Evolutionary conservation across 1,140 invertebrate species (phyloP).

Genomic region (Rhopalosiphum maidis): DNA sequence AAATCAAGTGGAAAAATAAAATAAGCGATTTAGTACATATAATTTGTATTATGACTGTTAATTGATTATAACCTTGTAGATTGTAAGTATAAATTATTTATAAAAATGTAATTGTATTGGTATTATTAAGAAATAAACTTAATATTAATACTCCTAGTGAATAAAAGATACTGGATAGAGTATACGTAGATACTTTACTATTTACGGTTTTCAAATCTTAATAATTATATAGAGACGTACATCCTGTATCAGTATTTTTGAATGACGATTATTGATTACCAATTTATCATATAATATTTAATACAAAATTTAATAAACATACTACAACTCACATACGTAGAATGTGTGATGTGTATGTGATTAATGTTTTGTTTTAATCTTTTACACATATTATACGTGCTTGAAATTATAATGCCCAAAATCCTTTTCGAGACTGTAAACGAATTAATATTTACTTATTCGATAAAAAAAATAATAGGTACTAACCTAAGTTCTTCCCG

Average conservation of each 20-base stretch:
- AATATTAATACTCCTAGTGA: neutral
- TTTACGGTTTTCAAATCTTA: neutral
- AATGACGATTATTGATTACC: neutral
- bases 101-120: neutral
- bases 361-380: constrained; percentile 23
- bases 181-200: neutral
- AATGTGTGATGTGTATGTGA: neutral
- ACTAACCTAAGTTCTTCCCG: neutral
- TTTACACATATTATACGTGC: neutral
- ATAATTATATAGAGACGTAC: neutral
- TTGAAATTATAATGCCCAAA: neutral
- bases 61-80: neutral
- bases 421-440: neutral
- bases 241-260: constrained; percentile 32
- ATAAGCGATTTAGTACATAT: neutral
- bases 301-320: neutral
- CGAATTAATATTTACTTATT: neutral
- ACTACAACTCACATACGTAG: neutral
- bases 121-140: neutral
- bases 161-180: neutral
- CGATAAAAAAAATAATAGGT: neutral
- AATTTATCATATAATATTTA: constrained; percentile 17
- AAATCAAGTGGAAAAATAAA: neutral
- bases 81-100: neutral
- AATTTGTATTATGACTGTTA: neutral